phyloP scores from a whole-genome alignment of 2,797 vertebrate genomes.

The Acrossocheilus fasciatus region DNA sequence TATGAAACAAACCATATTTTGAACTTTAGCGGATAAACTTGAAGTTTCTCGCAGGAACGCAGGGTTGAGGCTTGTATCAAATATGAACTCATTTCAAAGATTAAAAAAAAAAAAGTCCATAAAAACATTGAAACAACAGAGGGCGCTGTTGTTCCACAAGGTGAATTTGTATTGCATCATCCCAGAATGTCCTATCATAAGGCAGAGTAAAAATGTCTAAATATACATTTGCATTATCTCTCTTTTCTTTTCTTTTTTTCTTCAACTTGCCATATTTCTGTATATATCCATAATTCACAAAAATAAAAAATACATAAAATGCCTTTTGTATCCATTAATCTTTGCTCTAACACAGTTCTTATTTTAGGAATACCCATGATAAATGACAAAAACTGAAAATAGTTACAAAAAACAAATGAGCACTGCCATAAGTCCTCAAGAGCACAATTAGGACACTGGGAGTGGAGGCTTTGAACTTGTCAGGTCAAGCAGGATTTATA shows the following conservation, averaged over 20 bases:
- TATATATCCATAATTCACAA: not conserved
- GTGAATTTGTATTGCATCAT: not conserved
- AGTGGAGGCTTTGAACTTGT: not conserved
- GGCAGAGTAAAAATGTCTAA: not conserved
- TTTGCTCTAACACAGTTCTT: not conserved
- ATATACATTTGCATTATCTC: not conserved
- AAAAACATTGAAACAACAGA: not conserved
- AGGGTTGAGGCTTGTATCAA: not conserved
- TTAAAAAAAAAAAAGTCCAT: not conserved
- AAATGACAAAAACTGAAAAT: not conserved
- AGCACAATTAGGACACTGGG: slow-evolving; percentile 32
- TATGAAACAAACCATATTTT: too few relatives aligned
- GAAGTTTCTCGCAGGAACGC: too few relatives aligned
- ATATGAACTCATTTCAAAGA: not conserved
- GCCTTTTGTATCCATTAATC: not conserved
- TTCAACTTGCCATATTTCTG: not conserved
- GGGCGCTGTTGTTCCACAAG: not conserved
- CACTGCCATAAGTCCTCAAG: slow-evolving; percentile 32
- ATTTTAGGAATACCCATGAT: not conserved
- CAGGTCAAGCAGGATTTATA: slow-evolving; percentile 40
- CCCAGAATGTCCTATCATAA: not conserved
- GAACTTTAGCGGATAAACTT: too few relatives aligned
- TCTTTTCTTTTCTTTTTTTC: not conserved
- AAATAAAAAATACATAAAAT: too few relatives aligned
- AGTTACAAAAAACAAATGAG: not conserved